Base-by-base conservation (phyloP, 2,888 invertebrate genomes). In the Drosophila emarginata region DNA sequence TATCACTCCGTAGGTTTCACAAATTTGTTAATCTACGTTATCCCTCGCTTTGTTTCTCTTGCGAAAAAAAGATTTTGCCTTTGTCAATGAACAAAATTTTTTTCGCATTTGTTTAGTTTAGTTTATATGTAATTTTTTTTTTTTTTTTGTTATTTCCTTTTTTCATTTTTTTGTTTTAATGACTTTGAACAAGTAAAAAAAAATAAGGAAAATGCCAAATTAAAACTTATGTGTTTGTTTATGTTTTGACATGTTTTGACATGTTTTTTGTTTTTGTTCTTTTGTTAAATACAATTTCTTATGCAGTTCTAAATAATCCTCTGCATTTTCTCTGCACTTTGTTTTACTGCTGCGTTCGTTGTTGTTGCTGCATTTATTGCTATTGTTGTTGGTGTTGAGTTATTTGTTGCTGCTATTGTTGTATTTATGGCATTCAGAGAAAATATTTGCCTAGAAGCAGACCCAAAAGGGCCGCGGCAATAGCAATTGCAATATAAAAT, bases 401-500 rank as follows among this genome's bases (percentile, higher is more conserved):
- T 54, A 50, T 37, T 7, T 62, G 14, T 21, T 64, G 54, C 28
- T 61, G 28, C 39, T 52, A 50, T 36, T 52, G 54, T 36, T 53
- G 26, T 36, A 58, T 68, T 89, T 83, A 82, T 86, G 82, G 87
- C 90, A 93, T 95, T 96, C 95, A 96, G 93, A 96, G 95, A 92
- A 95, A 92, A 93, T 95, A 96, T 93, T 96, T 96, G 91, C 96
- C 96, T 91, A 96, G 93, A 91, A 96, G 93, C 90, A 96, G 93
- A 91, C 96, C 96, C 90, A 96, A 91, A 78, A 96, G 91, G 80
- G 94, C 95, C 92, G 95, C 94, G 87, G 94, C 93, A 86, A 96
- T 91, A 77, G 95, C 95, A 81, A 94, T 92, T 82, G 93, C 94
- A 80, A 96, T 92, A 93, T 94, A 94, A 76, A 95, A 93, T 93